phyloP scores from a whole-genome alignment of 2,888 invertebrate genomes.

The Drosophila meridionalis region DNA sequence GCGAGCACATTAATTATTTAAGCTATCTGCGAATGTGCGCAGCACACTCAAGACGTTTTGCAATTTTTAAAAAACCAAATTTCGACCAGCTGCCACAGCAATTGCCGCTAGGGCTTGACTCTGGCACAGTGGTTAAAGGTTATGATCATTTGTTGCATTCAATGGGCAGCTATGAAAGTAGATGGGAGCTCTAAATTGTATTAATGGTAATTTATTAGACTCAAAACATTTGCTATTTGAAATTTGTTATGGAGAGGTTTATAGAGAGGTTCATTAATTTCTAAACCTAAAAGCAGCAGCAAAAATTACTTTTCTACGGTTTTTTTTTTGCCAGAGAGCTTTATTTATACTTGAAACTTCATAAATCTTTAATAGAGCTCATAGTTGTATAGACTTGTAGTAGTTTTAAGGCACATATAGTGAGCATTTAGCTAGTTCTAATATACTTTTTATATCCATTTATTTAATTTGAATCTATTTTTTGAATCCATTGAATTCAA shows the following conservation, averaged over 20 bases:
- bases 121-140: constrained; percentile 23
- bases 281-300: not conserved
- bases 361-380: not conserved
- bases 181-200: not conserved
- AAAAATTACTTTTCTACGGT: not conserved
- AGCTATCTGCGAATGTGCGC: constrained; percentile 73
- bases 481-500: too few species aligned
- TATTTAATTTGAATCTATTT: too few species aligned
- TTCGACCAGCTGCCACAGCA: constrained; percentile 8
- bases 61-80: constrained; percentile 29
- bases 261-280: not conserved
- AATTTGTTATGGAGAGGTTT: not conserved
- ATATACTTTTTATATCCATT: not conserved
- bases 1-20: constrained; percentile 79
- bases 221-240: not conserved
- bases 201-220: not conserved
- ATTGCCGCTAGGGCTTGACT: constrained; percentile 19
- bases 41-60: constrained; percentile 34
- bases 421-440: not conserved
- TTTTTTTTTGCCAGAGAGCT: not conserved
- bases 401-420: not conserved
- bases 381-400: not conserved
- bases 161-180: not conserved
- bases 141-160: not conserved
- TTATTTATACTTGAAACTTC: not conserved